Evolutionary conservation across 2,888 invertebrate species (phyloP).

Genomic region (Leptopilina syphax): DNA sequence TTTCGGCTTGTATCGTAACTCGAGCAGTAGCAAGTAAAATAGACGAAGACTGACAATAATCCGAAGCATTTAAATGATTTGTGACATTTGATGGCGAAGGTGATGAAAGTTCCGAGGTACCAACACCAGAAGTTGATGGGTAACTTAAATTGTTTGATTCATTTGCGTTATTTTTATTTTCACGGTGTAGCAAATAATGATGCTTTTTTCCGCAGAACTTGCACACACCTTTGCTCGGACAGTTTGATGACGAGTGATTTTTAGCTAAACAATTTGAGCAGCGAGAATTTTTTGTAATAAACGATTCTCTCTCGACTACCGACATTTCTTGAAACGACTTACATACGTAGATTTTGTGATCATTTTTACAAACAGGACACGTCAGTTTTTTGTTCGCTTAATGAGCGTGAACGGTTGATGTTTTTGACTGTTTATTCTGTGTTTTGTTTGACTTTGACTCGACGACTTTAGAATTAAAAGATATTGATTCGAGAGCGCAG

Average conservation of each 20-base stretch:
- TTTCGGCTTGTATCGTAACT: no score
- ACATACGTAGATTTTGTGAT: constrained; percentile 15
- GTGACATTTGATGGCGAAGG: no score
- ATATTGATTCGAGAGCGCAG: neutral
- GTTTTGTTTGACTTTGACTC: neutral
- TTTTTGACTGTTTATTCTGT: neutral
- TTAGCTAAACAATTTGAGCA: no score
- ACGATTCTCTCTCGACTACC: no score
- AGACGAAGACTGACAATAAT: no score
- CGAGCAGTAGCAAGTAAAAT: no score
- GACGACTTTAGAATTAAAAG: neutral
- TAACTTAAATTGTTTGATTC: neutral
- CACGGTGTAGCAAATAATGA: constrained; percentile 3
- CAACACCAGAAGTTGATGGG: neutral
- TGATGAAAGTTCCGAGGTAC: no score
- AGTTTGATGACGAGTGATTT: no score
- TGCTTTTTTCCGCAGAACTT: neutral
- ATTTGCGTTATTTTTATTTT: neutral
- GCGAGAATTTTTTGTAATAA: no score
- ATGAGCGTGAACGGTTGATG: neutral
- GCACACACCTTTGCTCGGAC: no score
- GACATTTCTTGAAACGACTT: constrained; percentile 1
- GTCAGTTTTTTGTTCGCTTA: neutral
- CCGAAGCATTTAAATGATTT: no score
- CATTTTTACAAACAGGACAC: neutral